These are phyloP conservation scores for Porites evermanni DNA, from an alignment of 92 coral and sea anemone genomes.

Conservation along the genomic window DNA sequence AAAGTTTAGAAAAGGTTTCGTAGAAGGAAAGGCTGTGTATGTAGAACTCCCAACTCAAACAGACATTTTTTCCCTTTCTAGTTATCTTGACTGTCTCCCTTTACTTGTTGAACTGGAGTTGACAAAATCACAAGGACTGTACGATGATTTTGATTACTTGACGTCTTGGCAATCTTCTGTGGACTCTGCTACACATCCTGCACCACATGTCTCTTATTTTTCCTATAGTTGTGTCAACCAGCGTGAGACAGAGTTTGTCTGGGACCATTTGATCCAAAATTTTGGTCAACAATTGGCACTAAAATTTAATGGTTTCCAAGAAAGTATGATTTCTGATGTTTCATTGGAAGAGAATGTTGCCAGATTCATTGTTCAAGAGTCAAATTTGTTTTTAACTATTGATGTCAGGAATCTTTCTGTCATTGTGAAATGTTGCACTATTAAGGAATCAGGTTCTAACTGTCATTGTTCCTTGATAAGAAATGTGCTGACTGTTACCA, in stretches of 20 bases:
- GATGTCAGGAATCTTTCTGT: background rate
- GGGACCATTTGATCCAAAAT: background rate
- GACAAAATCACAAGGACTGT: background rate
- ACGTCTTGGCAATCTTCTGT: background rate
- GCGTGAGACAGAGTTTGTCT: conserved; percentile 6
- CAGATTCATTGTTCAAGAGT: background rate
- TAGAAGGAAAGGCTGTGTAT: background rate
- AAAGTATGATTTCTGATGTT: background rate
- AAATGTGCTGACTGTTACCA: background rate
- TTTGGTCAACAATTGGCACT: background rate
- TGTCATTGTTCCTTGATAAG: background rate
- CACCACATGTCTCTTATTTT: background rate
- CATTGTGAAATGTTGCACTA: background rate
- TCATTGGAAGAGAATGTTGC: background rate
- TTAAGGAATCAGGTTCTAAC: background rate
- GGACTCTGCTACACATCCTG: background rate
- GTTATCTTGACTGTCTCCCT: conserved; percentile 10
- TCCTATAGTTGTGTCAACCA: background rate
- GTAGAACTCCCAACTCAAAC: conserved; percentile 1
- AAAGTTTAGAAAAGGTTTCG: conserved; percentile 6
- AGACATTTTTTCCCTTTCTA: background rate
- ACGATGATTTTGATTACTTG: background rate
- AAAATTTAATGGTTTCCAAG: background rate
- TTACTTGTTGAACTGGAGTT: conserved; percentile 6
- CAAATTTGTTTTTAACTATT: background rate